Base-by-base conservation (phyloP, 1,140 invertebrate genomes). In the Heliconius hermathena region DNA sequence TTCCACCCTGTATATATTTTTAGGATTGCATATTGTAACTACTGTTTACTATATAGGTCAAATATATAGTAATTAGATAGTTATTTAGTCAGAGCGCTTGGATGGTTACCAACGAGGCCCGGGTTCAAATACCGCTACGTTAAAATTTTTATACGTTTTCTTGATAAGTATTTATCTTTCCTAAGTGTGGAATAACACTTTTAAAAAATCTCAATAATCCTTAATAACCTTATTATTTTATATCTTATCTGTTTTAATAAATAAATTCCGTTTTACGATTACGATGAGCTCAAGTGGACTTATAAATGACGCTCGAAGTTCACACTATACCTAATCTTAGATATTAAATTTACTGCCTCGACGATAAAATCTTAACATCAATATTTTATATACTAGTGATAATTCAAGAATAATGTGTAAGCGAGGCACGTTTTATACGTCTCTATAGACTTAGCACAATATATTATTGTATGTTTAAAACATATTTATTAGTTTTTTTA, bases 301-400 rank as follows among this genome's bases (percentile, higher is more conserved):
- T 66, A 66, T 66, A 66, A 66, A 66, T 66, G 22, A 26, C n/a
- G 60, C 60, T 66, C 60, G 60, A 16, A 66, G 22, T 66, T 26
- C 22, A 0, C 22, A 26, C 22, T 66, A 60, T 57, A 57, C 38
- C 11, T 66, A 29, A 66, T 29, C 60, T 66, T 26, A 66, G 60
- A 26, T 66, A 66, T 75, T 75, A 75, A 75, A 60, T 60, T 75
- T 75, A 75, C 46, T 60, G 74, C 22, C 1, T 13, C 57, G 57
- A 29, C 54, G 54, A 75, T 75, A 75, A 75, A 75, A 75, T 75
- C 74, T 75, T 75, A 57, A 75, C 54, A 75, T 75, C 54, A 75
- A 75, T 66, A 75, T 75, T 75, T 75, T 75, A 75, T 75, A 38
- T 54, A 66, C 33, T 38, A 22, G 20, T 8, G 74, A 60, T 75